These are phyloP conservation scores for Griposia aprilina DNA, from an alignment of 2,888 invertebrate genomes.

Conservation along the genomic window DNA sequence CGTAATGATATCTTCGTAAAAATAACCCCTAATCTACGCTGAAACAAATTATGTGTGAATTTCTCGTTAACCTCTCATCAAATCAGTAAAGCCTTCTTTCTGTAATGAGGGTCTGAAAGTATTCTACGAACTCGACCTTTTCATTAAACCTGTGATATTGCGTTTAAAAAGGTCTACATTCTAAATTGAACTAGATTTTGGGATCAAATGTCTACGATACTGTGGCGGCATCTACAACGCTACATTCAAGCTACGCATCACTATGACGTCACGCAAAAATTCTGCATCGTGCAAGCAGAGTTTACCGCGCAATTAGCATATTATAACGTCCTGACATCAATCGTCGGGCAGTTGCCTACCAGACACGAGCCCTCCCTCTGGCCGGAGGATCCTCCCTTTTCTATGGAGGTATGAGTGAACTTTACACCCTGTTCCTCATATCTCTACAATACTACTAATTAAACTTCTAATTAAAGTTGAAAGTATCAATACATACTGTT, in stretches of 20 bases:
- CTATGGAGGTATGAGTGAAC: no score
- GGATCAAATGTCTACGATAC: not conserved
- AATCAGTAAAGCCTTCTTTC: conserved; percentile 29
- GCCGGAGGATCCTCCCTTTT: no score
- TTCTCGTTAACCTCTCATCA: conserved; percentile 23
- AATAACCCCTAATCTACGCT: not conserved
- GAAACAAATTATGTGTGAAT: conserved; percentile 32
- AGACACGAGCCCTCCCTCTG: no score
- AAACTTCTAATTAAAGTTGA: not conserved
- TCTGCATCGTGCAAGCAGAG: no score
- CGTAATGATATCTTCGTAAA: not conserved
- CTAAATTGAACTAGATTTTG: conserved; percentile 22
- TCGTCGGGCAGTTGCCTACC: no score
- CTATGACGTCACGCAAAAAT: no score
- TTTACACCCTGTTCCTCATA: no score
- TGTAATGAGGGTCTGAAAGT: conserved; percentile 39
- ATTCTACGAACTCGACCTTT: conserved; percentile 27
- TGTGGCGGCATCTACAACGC: no score
- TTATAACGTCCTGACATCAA: no score
- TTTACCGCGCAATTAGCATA: no score
- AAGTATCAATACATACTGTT: not conserved
- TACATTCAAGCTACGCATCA: no score
- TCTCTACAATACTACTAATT: no score
- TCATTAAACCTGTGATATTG: conserved; percentile 33
- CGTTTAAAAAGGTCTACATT: conserved; percentile 38